Evolutionary conservation across 2,888 invertebrate species (phyloP).

Genomic region (Synanthedon andrenaeformis): DNA sequence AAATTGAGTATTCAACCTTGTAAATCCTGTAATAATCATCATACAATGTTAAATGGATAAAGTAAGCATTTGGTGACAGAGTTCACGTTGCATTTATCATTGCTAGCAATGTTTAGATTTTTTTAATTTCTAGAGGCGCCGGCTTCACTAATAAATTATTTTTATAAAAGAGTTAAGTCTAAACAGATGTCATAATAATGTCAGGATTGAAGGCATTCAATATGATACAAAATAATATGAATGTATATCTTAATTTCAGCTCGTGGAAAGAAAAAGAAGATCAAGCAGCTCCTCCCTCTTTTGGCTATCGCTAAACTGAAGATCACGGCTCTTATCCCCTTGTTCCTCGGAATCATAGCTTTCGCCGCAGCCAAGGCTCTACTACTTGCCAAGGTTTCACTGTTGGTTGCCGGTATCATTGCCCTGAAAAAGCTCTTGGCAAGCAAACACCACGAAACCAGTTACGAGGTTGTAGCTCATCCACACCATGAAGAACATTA

Average conservation of each 20-base stretch:
- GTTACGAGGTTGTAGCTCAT: slow-evolving; percentile 82
- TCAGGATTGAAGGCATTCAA: too few relatives aligned
- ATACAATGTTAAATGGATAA: too few relatives aligned
- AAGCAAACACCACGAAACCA: slow-evolving; percentile 75
- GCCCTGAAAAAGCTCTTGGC: slow-evolving; percentile 77
- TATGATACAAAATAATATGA: too few relatives aligned
- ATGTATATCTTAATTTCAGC: slow-evolving; percentile 50
- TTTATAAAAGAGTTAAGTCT: too few relatives aligned
- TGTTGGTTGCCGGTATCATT: slow-evolving; percentile 81
- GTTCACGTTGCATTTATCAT: too few relatives aligned
- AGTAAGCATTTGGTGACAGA: too few relatives aligned
- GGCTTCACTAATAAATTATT: too few relatives aligned
- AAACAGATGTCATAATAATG: too few relatives aligned
- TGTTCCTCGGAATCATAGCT: slow-evolving; percentile 80
- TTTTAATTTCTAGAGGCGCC: too few relatives aligned
- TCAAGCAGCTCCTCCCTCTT: slow-evolving; percentile 80
- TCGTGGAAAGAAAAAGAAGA: slow-evolving; percentile 84
- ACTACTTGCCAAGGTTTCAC: slow-evolving; percentile 83
- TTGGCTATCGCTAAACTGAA: slow-evolving; percentile 83
- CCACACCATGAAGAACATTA: slow-evolving; percentile 72
- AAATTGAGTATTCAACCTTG: too few relatives aligned
- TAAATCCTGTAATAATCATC: too few relatives aligned
- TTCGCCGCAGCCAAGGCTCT: slow-evolving; percentile 88
- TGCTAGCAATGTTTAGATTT: too few relatives aligned
- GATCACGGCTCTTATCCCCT: slow-evolving; percentile 80